These are phyloP conservation scores for Peromyscus nudipes DNA, from an alignment of 2,797 vertebrate species.

Conservation along the genomic window DNA sequence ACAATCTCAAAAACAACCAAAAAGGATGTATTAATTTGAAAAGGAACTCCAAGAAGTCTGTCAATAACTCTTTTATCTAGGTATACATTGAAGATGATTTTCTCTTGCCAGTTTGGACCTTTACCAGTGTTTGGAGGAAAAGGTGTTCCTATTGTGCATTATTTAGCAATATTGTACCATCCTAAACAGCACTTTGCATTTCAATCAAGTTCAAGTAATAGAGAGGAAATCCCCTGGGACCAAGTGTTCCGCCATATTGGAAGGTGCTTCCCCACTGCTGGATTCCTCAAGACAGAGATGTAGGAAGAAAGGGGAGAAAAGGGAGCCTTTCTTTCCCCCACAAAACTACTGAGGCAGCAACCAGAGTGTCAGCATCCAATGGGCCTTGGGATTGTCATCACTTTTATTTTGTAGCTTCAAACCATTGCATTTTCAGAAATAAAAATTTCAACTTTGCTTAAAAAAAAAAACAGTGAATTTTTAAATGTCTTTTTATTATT, in stretches of 20 bases:
- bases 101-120: neutral
- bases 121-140: neutral
- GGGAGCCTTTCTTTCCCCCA: neutral
- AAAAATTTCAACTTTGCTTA: neutral
- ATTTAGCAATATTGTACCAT: neutral
- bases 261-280: neutral
- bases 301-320: neutral
- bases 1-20: neutral
- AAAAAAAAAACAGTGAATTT: constrained; percentile 23
- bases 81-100: neutral
- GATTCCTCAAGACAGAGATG: neutral
- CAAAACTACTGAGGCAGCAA: neutral
- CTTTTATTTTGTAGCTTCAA: constrained; percentile 25
- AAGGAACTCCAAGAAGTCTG: neutral
- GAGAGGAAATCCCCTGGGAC: neutral
- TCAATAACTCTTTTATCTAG: neutral
- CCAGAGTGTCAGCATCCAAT: neutral
- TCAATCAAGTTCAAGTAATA: neutral
- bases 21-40: neutral
- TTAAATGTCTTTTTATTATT: neutral
- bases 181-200: constrained; percentile 4
- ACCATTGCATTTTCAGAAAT: constrained; percentile 37
- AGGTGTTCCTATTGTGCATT: neutral
- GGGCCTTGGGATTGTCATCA: neutral
- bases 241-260: neutral